Percentiles rank a stretch among this genome's conserved stretches.
Evolutionary conservation across 2,113 vertebrate genomes (phyloP).

Genomic region (Mastomys coucha): DNA sequence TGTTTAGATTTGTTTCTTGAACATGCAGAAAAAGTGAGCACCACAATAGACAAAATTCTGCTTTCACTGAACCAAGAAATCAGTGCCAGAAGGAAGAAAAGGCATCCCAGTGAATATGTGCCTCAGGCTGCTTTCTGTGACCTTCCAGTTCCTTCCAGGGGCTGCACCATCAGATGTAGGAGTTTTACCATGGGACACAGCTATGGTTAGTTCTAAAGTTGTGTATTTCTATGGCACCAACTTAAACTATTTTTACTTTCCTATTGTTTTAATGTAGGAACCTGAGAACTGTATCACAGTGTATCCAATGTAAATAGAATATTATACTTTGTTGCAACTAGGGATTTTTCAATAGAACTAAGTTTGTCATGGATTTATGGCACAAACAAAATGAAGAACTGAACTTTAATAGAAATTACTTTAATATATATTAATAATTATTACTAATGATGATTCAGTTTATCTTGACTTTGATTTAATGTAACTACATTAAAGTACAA

Average conservation of each 20-base stretch:
- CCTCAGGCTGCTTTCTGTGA: neutral
- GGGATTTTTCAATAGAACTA: neutral
- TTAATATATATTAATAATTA: too few relatives aligned
- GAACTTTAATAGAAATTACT: neutral
- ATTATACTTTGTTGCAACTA: neutral
- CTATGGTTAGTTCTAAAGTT: neutral
- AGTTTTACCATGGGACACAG: neutral
- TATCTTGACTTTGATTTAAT: neutral
- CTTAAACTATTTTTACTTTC: neutral
- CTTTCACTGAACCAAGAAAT: neutral
- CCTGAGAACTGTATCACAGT: neutral
- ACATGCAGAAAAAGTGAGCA: neutral
- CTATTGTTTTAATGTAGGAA: conserved; percentile 4
- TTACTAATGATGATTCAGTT: neutral
- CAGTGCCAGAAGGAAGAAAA: neutral
- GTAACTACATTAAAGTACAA: neutral
- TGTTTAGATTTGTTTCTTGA: neutral
- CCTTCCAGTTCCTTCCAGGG: neutral
- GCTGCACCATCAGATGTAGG: neutral
- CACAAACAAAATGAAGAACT: neutral
- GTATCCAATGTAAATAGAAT: neutral
- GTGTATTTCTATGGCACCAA: neutral
- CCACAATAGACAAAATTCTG: neutral
- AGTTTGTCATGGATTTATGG: neutral
- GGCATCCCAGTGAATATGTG: neutral